Conservation (phyloP, 2,113 vertebrate genomes). For the Ia io region DNA sequence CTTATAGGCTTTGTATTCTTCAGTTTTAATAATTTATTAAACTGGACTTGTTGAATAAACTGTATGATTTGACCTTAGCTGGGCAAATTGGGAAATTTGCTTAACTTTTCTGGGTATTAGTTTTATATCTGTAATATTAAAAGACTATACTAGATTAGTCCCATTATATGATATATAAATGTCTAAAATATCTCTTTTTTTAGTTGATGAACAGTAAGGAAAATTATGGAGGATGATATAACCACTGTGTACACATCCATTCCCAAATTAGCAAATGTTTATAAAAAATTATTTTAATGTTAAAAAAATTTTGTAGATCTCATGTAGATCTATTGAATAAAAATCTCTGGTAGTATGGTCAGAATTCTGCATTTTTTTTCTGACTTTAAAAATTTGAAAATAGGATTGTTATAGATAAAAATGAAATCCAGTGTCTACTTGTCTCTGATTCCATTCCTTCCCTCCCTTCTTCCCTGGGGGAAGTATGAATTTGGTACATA, state of each 20-base stretch:
- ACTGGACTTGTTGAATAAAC: neutral
- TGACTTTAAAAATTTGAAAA: neutral
- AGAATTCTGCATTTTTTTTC: neutral
- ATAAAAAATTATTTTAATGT: neutral
- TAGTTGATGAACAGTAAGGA: neutral
- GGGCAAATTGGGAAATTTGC: neutral
- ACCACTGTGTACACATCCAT: neutral
- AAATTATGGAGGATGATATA: neutral
- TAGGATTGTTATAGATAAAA: neutral
- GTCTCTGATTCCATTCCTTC: neutral
- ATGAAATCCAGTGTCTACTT: neutral
- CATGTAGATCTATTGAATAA: neutral
- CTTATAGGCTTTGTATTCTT: neutral
- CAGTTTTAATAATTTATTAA: neutral
- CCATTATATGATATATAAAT: neutral
- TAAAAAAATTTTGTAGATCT: neutral
- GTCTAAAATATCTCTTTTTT: neutral
- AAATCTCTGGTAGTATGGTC: neutral
- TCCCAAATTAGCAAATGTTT: neutral
- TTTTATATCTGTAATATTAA: neutral
- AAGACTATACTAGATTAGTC: neutral
- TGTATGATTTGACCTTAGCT: neutral
- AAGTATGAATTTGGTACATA: neutral
- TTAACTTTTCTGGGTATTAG: neutral
- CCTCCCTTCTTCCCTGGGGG: neutral